Conservation (phyloP, 2,113 vertebrate species). For the Nibea coibor region DNA sequence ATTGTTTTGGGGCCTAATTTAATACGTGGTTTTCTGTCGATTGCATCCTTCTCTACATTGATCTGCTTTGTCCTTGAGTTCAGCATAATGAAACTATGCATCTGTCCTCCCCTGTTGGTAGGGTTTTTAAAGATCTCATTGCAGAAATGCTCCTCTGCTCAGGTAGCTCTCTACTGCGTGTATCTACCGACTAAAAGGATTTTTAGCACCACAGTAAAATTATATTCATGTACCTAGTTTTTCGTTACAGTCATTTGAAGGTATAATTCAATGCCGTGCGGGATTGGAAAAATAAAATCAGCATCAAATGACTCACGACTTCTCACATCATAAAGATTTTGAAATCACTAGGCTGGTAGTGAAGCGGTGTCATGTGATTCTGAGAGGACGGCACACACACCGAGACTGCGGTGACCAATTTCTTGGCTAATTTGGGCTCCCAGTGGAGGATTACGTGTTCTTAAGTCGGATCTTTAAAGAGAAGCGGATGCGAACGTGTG, state of each 20-base stretch:
- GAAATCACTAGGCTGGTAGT: conserved; percentile 11
- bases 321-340: conserved; percentile 37
- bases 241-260: neutral
- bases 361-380: conserved; percentile 8
- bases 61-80: neutral
- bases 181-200: neutral
- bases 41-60: neutral
- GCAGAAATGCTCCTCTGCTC: neutral
- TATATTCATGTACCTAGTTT: neutral
- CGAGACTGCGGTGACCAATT: conserved; percentile 14
- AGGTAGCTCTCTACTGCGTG: neutral
- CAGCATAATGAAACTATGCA: neutral
- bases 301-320: conserved; percentile 29
- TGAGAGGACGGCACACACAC: neutral
- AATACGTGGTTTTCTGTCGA: neutral
- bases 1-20: neutral
- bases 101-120: neutral
- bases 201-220: neutral
- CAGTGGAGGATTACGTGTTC: conserved; percentile 39
- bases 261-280: conserved; percentile 11
- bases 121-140: neutral
- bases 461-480: conserved; percentile 34
- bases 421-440: conserved; percentile 39
- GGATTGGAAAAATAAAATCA: conserved; percentile 37
- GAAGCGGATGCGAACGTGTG: neutral